Conservation (phyloP, 2,797 vertebrate genomes). For the Momotus momota region DNA sequence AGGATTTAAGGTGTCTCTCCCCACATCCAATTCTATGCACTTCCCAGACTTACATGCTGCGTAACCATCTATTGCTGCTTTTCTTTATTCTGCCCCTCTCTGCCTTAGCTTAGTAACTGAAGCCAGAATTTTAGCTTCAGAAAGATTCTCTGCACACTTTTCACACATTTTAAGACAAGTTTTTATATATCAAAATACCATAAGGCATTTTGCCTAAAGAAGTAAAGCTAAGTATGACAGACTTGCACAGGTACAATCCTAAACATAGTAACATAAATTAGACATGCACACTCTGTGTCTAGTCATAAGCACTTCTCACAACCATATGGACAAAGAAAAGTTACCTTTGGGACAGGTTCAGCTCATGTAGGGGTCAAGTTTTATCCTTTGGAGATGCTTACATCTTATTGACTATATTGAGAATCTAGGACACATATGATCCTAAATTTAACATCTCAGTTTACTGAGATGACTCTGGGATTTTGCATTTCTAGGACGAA, state of each 20-base stretch:
- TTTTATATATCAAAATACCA: not conserved
- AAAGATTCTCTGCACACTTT: not conserved
- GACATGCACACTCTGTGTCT: not conserved
- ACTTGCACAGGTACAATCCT: not conserved
- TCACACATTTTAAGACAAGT: not conserved
- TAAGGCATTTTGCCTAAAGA: not conserved
- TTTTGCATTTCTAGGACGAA: slow-evolving; percentile 56
- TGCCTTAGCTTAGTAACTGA: not conserved
- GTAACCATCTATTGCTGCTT: not conserved
- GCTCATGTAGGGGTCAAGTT: not conserved
- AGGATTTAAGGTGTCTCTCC: not conserved
- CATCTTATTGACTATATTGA: slow-evolving; percentile 36
- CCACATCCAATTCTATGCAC: not conserved
- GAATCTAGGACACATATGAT: slow-evolving; percentile 46
- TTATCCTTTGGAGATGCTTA: not conserved
- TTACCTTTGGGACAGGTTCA: not conserved
- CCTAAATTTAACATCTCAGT: slow-evolving; percentile 59
- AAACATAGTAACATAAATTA: not conserved
- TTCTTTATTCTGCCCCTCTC: not conserved
- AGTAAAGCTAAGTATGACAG: not conserved
- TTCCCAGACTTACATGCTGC: not conserved
- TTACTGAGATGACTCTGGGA: slow-evolving; percentile 11
- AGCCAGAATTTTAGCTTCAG: not conserved
- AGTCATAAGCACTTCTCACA: not conserved
- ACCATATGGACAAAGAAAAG: not conserved